Conservation (phyloP, 2,113 vertebrate species). For the Cryptomyrus ogoouensis region DNA sequence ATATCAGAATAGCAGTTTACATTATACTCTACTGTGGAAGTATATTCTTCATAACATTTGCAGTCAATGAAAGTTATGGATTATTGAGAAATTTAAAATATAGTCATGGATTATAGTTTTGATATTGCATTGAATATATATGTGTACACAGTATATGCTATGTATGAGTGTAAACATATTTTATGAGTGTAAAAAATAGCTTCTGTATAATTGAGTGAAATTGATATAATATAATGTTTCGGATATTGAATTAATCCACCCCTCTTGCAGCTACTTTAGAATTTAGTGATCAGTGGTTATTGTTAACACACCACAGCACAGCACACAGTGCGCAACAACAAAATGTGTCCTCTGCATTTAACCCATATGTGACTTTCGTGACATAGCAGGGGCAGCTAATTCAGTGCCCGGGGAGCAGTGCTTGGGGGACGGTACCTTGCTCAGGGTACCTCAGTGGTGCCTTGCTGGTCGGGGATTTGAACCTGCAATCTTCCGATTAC, state of each 20-base stretch:
- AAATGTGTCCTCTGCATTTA: too few species aligned
- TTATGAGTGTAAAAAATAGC: neutral
- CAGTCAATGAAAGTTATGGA: neutral
- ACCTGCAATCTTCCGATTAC: too few species aligned
- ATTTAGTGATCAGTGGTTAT: too few species aligned
- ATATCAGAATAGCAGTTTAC: neutral
- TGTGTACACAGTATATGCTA: neutral
- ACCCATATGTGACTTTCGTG: too few species aligned
- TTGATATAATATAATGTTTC: neutral
- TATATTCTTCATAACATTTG: neutral
- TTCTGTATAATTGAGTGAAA: neutral
- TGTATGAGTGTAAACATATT: neutral
- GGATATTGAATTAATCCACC: neutral
- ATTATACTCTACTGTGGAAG: neutral
- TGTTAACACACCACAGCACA: too few species aligned
- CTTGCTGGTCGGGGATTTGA: too few species aligned
- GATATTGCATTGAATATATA: neutral
- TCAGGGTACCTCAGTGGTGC: too few species aligned
- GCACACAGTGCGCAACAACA: too few species aligned
- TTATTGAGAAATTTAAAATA: neutral
- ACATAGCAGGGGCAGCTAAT: too few species aligned
- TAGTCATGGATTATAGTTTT: neutral
- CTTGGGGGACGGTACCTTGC: too few species aligned
- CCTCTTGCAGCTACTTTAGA: neutral
- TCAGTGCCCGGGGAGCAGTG: too few species aligned